Evolutionary conservation across 2,113 vertebrate genomes (phyloP), one percentile per base, ranked within the genome.

Genomic region (Heterocephalus glaber): DNA sequence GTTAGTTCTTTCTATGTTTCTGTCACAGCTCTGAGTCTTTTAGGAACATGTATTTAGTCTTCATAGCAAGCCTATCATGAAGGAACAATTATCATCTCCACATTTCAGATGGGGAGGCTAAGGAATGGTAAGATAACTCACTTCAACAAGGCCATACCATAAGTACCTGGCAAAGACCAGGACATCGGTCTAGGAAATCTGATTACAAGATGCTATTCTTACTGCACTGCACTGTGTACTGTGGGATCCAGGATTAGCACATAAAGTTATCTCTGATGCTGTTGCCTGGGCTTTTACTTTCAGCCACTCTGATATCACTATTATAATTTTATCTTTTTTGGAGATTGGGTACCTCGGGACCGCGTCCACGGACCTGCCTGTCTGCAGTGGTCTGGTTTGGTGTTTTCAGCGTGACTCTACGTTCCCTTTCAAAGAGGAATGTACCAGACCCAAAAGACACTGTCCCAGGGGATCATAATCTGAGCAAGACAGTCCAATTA

Each of bases 401-500:
- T n/a, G n/a, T n/a, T n/a, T n/a, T n/a, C n/a, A n/a, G n/a, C n/a
- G n/a, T n/a, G n/a, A n/a, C n/a, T n/a, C n/a, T n/a, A n/a, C n/a
- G n/a, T n/a, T n/a, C n/a, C n/a, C n/a, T n/a, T n/a, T n/a, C n/a
- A n/a, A n/a, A n/a, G n/a, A n/a, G n/a, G n/a, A n/a, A n/a, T 96
- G 56, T 92, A 89, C 72, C 94, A 97, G 92, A 97, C 95, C 88
- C 85, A 97, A 96, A 98, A 97, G 96, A 96, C 81, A 94, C 66
- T 89, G 94, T 97, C 96, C 88, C 94, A 97, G 97, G 97, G 97
- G 88, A 92, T 97, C 88, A 20, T 97, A 97, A 97, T 88, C 95
- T 95, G 86, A 98, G 89, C 35, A 38, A 97, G 96, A 98, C 96
- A 97, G 97, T 90, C 94, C 92, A 97, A 97, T 98, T 98, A 97